These are phyloP conservation scores for Riparia riparia DNA, from an alignment of 2,113 vertebrate species.

Conservation along the genomic window DNA sequence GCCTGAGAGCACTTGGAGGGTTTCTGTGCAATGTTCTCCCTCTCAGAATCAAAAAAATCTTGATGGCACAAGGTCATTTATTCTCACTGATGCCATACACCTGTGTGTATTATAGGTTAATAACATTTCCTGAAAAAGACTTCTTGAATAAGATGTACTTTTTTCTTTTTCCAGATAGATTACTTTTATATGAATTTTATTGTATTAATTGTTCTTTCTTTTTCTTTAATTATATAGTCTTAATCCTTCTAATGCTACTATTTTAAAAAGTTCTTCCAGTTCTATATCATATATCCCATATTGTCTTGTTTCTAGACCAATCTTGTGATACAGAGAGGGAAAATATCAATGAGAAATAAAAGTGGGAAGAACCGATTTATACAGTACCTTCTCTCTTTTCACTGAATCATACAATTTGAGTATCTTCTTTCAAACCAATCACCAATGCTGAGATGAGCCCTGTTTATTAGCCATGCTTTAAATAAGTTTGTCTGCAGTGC, in stretches of 20 bases:
- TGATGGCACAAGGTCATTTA: neutral
- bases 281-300: neutral
- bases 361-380: neutral
- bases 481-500: neutral
- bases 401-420: neutral
- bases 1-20: neutral
- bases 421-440: neutral
- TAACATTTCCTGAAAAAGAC: neutral
- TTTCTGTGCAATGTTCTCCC: neutral
- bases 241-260: accelerated
- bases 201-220: neutral
- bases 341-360: neutral
- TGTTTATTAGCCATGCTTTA: neutral
- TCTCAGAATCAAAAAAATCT: neutral
- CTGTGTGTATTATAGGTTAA: neutral
- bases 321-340: neutral
- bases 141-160: neutral
- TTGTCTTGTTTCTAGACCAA: neutral
- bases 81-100: neutral
- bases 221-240: neutral
- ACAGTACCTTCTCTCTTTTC: neutral
- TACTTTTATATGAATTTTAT: neutral
- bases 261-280: neutral
- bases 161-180: neutral
- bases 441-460: neutral